Conservation (phyloP, 2,888 invertebrate genomes). For the Microctonus brassicae region DNA sequence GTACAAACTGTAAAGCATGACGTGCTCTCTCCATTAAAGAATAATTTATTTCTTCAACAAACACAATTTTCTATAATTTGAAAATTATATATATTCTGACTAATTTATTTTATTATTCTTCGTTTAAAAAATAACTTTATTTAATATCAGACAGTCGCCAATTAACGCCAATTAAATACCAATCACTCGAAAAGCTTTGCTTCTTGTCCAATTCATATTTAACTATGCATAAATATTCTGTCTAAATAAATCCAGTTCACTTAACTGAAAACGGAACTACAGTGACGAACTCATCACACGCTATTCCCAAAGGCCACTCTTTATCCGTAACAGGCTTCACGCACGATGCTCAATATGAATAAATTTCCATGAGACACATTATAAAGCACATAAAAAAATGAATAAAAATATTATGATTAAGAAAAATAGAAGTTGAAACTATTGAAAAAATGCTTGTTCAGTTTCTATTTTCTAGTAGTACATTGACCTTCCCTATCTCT, state of each 20-base stretch:
- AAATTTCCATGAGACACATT: constrained; percentile 6
- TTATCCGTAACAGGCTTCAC: constrained; percentile 15
- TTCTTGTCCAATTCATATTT: too few species aligned
- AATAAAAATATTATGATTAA: background rate
- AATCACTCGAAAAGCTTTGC: constrained; percentile 7
- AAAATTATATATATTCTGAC: too few species aligned
- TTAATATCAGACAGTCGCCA: too few species aligned
- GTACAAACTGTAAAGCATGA: too few species aligned
- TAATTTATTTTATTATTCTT: too few species aligned
- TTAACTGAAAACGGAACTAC: background rate
- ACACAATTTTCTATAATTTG: too few species aligned
- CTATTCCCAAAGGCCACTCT: constrained; percentile 21
- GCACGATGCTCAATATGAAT: constrained; percentile 16
- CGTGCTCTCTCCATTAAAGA: too few species aligned
- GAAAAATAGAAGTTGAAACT: too few species aligned
- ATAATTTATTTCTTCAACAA: too few species aligned
- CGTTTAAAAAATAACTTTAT: too few species aligned
- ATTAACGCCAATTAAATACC: too few species aligned
- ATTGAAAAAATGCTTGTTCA: constrained; percentile 32
- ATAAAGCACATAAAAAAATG: background rate
- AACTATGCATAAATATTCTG: background rate
- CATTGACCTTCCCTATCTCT: constrained; percentile 15
- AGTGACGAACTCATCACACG: constrained; percentile 2
- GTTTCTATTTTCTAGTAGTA: constrained; percentile 27
- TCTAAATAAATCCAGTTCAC: background rate